Evolutionary conservation across 2,113 vertebrate species (phyloP), one percentile per base, ranked within the genome.

Genomic region (Hydrolagus affinis): DNA sequence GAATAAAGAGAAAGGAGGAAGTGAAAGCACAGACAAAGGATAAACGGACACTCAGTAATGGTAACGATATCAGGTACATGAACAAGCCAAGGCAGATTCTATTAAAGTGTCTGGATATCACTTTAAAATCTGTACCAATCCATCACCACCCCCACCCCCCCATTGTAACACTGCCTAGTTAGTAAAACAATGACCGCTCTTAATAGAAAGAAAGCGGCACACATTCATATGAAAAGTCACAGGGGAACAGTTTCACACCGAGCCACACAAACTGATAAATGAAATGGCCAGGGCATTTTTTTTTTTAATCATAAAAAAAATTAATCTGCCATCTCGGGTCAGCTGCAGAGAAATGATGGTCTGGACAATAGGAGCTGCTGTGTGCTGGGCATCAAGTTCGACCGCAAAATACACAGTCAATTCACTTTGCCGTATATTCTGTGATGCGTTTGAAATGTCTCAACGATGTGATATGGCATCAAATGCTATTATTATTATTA

Each of bases 51-150:
- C 56, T 28, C 12, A 17, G 14, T 17, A 15, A 25, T 59, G 17
- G 76, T 15, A 25, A 11, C 10, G 57, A 59, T 60, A 59, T 80
- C 17, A 15, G 10, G 62, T 62, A 12, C 59, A 25, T 64, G n/a
- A 80, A 62, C 56, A 12, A 64, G 59, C 23, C 10, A 12, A 80
- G 56, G n/a, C 59, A 80, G 76, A 80, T 80, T 80, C 76, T 25
- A 80, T 80, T 80, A 80, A 80, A 15, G 59, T 25, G 76, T 30
- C 60, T 21, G 4, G 15, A 25, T 19, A 83, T 66, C 78, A 66
- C 25, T 66, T 66, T 62, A 66, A 25, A 83, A 66, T 83, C 60
- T 83, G 60, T 32, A 19, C 60, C 28, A 15, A 83, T 83, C 78
- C 64, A 83, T 83, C 78, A 66, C 8, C n/a, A n/a, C n/a, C n/a